Conservation (phyloP, 2,113 vertebrate genomes). For the Zosterops japonicus region DNA sequence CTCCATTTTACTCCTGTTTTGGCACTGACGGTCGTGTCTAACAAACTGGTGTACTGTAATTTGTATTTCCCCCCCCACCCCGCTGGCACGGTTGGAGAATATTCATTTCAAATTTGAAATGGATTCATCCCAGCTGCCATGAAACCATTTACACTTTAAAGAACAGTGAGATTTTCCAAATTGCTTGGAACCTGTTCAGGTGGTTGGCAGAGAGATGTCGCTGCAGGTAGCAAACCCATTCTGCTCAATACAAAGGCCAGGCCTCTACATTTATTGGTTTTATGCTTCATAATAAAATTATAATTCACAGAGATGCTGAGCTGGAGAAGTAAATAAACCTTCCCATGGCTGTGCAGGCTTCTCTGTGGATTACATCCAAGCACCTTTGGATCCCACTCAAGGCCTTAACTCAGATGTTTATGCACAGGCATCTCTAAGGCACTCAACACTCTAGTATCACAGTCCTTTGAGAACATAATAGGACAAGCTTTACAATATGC, state of each 20-base stretch:
- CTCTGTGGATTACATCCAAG: not conserved
- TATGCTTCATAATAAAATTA: conserved; percentile 3
- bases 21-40: not conserved
- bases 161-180: conserved; percentile 12
- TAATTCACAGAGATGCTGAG: not conserved
- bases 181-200: conserved; percentile 46
- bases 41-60: not conserved
- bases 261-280: not conserved
- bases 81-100: not conserved
- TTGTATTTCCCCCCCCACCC: not conserved
- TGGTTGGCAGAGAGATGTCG: not conserved
- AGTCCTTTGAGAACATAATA: not conserved
- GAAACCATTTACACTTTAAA: not conserved
- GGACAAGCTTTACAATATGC: not conserved
- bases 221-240: conserved; percentile 16
- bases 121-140: conserved; percentile 19
- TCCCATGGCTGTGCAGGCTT: not conserved
- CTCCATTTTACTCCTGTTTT: not conserved
- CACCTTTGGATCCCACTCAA: not conserved
- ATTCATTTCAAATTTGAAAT: conserved; percentile 38
- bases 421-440: not conserved
- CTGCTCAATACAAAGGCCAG: not conserved
- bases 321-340: conserved; percentile 12
- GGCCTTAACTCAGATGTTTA: not conserved
- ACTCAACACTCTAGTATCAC: not conserved